These are phyloP conservation scores for Drosophila melanocephala DNA, from an alignment of 2,888 invertebrate species.

Conservation along the genomic window DNA sequence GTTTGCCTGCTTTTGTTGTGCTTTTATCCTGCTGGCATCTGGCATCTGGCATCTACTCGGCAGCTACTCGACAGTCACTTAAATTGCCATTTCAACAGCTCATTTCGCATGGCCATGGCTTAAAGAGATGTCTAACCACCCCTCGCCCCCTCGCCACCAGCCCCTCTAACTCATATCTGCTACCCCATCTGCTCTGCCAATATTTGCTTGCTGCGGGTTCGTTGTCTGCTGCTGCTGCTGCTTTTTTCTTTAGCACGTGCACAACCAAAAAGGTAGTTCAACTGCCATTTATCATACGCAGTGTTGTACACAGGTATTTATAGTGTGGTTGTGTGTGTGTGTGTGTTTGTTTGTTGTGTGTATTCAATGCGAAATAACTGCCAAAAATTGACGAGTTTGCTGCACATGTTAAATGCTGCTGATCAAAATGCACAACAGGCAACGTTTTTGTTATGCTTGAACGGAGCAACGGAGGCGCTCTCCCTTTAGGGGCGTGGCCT, in stretches of 20 bases:
- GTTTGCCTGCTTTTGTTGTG: conserved; percentile 48
- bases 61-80: conserved; percentile 73
- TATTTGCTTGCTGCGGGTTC: conserved; percentile 61
- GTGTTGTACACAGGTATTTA: conserved; percentile 51
- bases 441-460: conserved; percentile 57
- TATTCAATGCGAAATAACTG: conserved; percentile 59
- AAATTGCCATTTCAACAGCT: conserved; percentile 82
- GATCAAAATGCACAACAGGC: conserved; percentile 55
- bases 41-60: conserved; percentile 51
- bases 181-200: conserved; percentile 23
- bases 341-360: conserved; percentile 23
- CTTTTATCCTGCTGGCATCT: conserved; percentile 63
- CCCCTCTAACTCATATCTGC: not conserved
- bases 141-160: not conserved
- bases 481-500: not conserved
- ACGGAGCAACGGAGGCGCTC: conserved; percentile 11
- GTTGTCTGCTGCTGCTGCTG: conserved; percentile 60
- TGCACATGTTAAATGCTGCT: conserved; percentile 64
- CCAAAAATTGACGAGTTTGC: conserved; percentile 71
- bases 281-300: conserved; percentile 81
- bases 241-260: conserved; percentile 46
- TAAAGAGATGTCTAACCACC: conserved; percentile 33
- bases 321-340: conserved; percentile 3
- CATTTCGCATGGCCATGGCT: conserved; percentile 76
- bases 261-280: conserved; percentile 71